Base-by-base conservation (phyloP, 2,888 invertebrate species). In the Leptinotarsa tumamoca region DNA sequence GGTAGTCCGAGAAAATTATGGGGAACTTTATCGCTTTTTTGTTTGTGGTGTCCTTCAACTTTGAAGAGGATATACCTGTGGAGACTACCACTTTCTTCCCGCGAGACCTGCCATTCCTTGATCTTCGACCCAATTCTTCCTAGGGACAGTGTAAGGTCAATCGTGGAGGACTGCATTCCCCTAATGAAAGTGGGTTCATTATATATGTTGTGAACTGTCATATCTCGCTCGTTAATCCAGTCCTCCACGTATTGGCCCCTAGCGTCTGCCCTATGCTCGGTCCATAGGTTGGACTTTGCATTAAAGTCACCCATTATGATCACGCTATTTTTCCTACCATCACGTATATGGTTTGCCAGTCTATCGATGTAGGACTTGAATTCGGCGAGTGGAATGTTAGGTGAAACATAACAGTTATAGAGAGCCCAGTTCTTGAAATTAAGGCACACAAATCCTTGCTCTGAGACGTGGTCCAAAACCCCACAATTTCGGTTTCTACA, bases 231-330 rank as follows among this genome's bases (percentile, higher is more conserved):
- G 4, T 61, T 18, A 15, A 68, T 14, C 68, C 73, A 68, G 10
- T 68, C 68, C 21, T 18, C 51, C 2, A 73, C 14, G n/a, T 68
- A 68, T n/a, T 15, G 49, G 15, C 70, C 70, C 33, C 69, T 69
- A 18, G 17, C 33, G 15, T 76, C 56, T 15, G 70, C 23, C 4
- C 33, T 52, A 21, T 54, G n/a, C 18, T 61, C 71, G 1, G 71
- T 68, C 67, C 70, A 73, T 2, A 67, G 10, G 49, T 49, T 21
- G 17, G 50, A 23, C 21, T 70, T 74, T 0, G 67, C 67, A 54
- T 74, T 74, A 17, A 70, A 54, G 21, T 74, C 70, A 5, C 49
- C 68, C 13, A 49, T n/a, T 18, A 73, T 15, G 14, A 73, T 23
- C 71, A 49, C 50, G 23, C 10, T 17, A 3, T 70, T 51, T 23